Percentiles rank a stretch among this genome's conserved stretches.
These are phyloP conservation scores for Cladorhizidae sp. DNA, from an alignment of 37 sponge, comb jelly and placozoan genomes.

Conservation along the genomic window DNA sequence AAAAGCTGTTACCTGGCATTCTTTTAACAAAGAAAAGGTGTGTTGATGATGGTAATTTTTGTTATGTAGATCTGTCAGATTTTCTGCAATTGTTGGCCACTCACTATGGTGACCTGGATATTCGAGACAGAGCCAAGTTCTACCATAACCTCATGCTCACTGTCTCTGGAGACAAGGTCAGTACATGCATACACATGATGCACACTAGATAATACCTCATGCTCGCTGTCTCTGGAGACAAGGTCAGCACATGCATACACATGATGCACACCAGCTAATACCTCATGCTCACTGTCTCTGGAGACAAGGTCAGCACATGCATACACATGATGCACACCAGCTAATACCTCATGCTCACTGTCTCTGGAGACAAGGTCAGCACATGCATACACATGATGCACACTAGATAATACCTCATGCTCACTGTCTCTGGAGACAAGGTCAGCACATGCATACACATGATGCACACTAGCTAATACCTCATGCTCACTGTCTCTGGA, in stretches of 20 bases:
- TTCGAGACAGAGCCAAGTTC: constrained; percentile 65
- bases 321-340: background rate
- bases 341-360: constrained; percentile 41
- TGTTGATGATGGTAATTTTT: background rate
- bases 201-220: constrained; percentile 18
- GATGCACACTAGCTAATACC: too few relatives aligned
- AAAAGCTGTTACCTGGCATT: too few relatives aligned
- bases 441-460: too few relatives aligned
- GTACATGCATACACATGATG: background rate
- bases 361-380: constrained; percentile 67
- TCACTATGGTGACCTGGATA: constrained; percentile 49
- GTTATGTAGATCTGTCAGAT: constrained; percentile 38
- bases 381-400: background rate
- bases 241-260: constrained; percentile 12
- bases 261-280: background rate
- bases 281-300: constrained; percentile 59
- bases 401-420: background rate
- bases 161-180: constrained; percentile 69
- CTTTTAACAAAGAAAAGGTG: too few relatives aligned
- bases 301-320: constrained; percentile 45
- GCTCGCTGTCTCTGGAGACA: constrained; percentile 63
- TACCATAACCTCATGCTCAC: constrained; percentile 63
- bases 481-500: too few relatives aligned
- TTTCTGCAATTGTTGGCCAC: constrained; percentile 26
- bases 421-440: too few relatives aligned